Conservation (phyloP, 2,113 vertebrate species). For the Malurus melanocephalus region DNA sequence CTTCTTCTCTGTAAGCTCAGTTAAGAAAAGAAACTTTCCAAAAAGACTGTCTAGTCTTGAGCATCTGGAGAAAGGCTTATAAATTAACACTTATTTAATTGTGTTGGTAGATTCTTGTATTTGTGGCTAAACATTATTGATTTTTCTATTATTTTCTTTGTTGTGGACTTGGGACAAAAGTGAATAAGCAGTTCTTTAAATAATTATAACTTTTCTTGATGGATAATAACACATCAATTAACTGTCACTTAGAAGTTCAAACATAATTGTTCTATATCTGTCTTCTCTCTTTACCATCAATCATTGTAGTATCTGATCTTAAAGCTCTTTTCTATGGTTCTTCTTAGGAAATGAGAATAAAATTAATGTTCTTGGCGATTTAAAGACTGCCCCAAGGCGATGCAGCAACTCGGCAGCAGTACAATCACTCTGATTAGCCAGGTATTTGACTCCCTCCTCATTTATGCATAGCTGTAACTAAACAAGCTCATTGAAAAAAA, state of each 20-base stretch:
- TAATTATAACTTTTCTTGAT: neutral
- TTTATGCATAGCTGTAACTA: neutral
- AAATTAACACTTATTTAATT: neutral
- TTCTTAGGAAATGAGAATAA: slow-evolving; percentile 11
- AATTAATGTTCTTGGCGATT: neutral
- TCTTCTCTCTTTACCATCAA: neutral
- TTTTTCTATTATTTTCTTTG: neutral
- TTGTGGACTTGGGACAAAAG: neutral
- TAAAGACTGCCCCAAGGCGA: neutral
- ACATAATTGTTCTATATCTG: neutral
- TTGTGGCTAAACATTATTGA: neutral
- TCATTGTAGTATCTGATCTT: neutral
- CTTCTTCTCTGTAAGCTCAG: neutral
- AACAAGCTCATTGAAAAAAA: neutral
- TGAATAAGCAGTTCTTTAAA: neutral
- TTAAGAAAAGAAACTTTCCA: neutral
- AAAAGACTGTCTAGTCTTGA: neutral
- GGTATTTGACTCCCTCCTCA: neutral
- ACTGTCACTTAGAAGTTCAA: slow-evolving; percentile 18
- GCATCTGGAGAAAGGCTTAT: neutral
- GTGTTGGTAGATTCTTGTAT: neutral
- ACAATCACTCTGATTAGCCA: neutral
- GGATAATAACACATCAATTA: neutral
- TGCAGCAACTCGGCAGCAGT: neutral
- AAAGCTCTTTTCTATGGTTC: neutral